Evolutionary conservation across 2,797 vertebrate genomes (phyloP), one percentile per base, ranked within the genome.

Genomic region (Anomalospiza imberbis): DNA sequence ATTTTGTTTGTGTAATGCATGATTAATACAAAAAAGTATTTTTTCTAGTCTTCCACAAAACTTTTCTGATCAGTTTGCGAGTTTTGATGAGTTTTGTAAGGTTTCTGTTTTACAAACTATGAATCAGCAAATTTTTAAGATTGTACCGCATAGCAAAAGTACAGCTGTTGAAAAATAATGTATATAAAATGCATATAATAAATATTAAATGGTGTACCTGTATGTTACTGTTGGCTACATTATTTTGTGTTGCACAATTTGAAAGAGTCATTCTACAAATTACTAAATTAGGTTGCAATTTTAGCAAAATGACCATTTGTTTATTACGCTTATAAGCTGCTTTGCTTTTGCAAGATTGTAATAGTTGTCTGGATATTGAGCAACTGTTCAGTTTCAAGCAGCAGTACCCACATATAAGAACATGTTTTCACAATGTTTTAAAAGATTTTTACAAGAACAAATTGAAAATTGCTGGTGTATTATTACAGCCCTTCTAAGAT

Each of bases 161-260:
- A 98, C 98, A 98, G 97, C 97, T 99, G 98, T 99, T 99, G 98
- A 99, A 98, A 99, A 98, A 98, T 98, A 98, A 98, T 99, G 99
- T 99, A 99, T 98, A 99, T 99, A 99, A 99, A 99, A 99, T 99
- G 98, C 99, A 99, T 99, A 99, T 99, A 99, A 99, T 99, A 99
- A 99, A 99, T 99, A 99, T 99, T 99, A 99, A 99, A 99, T 99
- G 99, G 99, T 99, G 99, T 99, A 99, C 98, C 98, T 99, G 98
- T 99, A 99, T 98, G 96, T 97, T 98, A 98, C 97, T 97, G 96
- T 98, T 98, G 96, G 93, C 97, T 97, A 97, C 97, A 94, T 98
- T 98, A 97, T 98, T 98, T 98, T 98, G 89, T 97, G 97, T 97
- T 98, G 89, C 97, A 97, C 88, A 96, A 70, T 97, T 98, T 97